phyloP scores from a whole-genome alignment of 2,113 vertebrate genomes.

The Colaptes auratus region DNA sequence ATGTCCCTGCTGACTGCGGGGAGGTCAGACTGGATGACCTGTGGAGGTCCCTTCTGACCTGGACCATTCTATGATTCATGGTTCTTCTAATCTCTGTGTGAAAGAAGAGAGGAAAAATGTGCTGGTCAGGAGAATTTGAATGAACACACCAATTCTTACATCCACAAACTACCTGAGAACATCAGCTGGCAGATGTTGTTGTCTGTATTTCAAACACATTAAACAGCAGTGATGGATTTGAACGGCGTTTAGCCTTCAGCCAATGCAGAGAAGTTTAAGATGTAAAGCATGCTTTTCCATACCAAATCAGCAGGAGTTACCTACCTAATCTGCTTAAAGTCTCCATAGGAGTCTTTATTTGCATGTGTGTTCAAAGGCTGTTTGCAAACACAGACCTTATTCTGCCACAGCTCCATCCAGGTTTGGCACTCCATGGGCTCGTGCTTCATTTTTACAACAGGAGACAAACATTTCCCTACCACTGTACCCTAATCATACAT shows the following conservation, averaged over 20 bases:
- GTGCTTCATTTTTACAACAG: neutral
- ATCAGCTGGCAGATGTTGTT: rapidly evolving
- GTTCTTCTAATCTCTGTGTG: neutral
- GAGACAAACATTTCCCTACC: rapidly evolving
- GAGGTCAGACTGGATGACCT: too few relatives aligned
- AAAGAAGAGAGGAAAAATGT: neutral
- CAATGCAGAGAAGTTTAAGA: neutral
- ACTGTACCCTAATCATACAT: too few relatives aligned
- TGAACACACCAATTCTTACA: neutral
- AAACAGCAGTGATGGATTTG: neutral
- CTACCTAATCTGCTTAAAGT: neutral
- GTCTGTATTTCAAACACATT: neutral
- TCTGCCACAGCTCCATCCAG: neutral
- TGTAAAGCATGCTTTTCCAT: neutral
- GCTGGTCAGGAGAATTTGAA: neutral
- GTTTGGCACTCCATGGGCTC: neutral
- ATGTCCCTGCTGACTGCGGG: too few relatives aligned
- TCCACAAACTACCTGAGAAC: neutral
- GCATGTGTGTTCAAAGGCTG: neutral
- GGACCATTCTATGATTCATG: too few relatives aligned
- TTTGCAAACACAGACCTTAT: neutral
- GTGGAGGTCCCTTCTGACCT: too few relatives aligned
- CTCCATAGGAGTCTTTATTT: neutral
- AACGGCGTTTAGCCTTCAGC: neutral
- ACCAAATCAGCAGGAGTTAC: neutral